Base-by-base conservation (phyloP, 2,888 invertebrate species). In the Drosophila mulleri region DNA sequence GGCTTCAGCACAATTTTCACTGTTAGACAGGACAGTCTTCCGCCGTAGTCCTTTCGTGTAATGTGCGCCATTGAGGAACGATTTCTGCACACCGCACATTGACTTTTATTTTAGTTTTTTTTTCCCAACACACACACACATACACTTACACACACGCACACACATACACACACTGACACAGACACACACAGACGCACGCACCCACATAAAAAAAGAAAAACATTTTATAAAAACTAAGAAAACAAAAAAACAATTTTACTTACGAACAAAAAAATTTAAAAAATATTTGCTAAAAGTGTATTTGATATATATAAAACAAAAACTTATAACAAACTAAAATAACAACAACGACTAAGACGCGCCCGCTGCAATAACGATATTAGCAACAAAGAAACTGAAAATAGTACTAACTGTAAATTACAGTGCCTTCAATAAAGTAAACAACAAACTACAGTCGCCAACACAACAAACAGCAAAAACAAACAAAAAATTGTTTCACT, bases 41-140 rank as follows among this genome's bases (percentile, higher is more conserved):
- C 91, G 91, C 82, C 79, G 82, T 83, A 82, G 86, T 91, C 84
- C 90, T 90, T 88, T 88, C 82, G 88, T 84, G 90, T 85, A 83
- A 83, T 90, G 90, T 91, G 82, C 78, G 81, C 81, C 83, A 83
- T 86, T 82, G 74, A 86, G 73, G 72, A 88, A 75, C 75, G 74
- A 75, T 66, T 83, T 80, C 78, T 78, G 83, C 88, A 88, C 88
- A 69, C 72, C 71, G 67, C 86, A 73, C 80, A 75, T 82, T 88
- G 70, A 85, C 78, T 89, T 89, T 82, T 69, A 65, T 74, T 81
- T 80, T 79, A 78, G 61, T 78, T 83, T 83, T 76, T 83, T 76
- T 83, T 86, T 73, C 52, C 67, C 71, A 50, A 80, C 50, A 69
- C 66, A 72, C 48, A 62, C 53, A 50, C 52, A 42, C 12, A 56